Conservation (phyloP, 2,797 vertebrate genomes). For the Adelosebastes latens region DNA sequence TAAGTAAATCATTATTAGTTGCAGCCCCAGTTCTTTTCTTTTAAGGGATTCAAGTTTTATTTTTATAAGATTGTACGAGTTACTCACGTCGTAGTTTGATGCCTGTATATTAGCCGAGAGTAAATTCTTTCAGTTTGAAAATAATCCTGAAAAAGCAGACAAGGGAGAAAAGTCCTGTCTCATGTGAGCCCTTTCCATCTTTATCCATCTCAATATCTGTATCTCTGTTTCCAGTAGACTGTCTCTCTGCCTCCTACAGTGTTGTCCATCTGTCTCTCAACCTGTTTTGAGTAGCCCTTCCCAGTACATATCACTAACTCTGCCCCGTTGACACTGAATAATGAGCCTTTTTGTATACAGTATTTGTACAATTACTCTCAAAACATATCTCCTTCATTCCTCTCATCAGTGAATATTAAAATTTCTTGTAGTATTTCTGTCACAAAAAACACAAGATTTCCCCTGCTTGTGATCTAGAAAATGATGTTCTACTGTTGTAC, state of each 20-base stretch:
- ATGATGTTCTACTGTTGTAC: not conserved
- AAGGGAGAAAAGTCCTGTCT: not conserved
- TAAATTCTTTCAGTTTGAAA: not conserved
- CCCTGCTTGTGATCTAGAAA: not conserved
- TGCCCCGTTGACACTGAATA: not conserved
- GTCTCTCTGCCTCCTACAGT: conserved; percentile 37
- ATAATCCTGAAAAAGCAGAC: not conserved
- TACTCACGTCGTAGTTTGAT: not conserved
- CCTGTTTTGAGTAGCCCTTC: conserved; percentile 12
- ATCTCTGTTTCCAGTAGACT: conserved; percentile 3
- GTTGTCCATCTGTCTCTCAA: conserved; percentile 49
- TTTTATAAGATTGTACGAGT: not conserved
- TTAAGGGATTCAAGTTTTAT: not conserved
- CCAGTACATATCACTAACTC: not conserved
- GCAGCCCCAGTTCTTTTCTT: not conserved
- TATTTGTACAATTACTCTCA: not conserved
- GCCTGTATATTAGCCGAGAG: not conserved
- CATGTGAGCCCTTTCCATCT: not conserved
- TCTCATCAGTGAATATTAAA: not conserved
- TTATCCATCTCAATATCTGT: conserved; percentile 2
- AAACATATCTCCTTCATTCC: not conserved
- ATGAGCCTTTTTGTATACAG: not conserved
- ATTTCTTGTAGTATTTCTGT: not conserved
- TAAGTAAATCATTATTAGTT: not conserved
- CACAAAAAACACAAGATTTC: not conserved